Evolutionary conservation across 2,888 invertebrate genomes (phyloP).

Genomic region (Volucella inflata): DNA sequence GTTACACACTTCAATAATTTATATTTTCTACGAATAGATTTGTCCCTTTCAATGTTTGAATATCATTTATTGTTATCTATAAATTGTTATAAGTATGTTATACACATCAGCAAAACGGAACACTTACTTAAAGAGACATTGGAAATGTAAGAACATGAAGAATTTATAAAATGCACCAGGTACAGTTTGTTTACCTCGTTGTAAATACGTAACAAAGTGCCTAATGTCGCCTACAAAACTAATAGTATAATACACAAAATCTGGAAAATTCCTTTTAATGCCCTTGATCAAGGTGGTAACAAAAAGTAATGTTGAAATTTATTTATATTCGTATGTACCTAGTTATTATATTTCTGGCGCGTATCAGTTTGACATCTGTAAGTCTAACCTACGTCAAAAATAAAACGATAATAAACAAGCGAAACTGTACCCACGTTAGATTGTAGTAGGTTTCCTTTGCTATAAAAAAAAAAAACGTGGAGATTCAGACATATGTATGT

Average conservation of each 20-base stretch:
- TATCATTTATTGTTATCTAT: conserved; percentile 40
- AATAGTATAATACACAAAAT: conserved; percentile 8
- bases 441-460: conserved; percentile 17
- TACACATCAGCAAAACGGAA: conserved; percentile 20
- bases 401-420: conserved; percentile 24
- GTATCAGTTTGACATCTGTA: conserved; percentile 56
- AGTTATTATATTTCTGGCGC: conserved; percentile 2
- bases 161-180: conserved; percentile 25
- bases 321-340: background rate
- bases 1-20: background rate
- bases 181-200: conserved; percentile 50
- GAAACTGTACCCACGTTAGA: conserved; percentile 63
- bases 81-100: conserved; percentile 46
- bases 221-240: background rate
- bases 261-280: conserved; percentile 23
- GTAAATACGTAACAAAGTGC: background rate
- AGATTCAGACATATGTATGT: conserved; percentile 3
- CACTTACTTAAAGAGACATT: conserved; percentile 37
- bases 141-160: conserved; percentile 43
- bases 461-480: conserved; percentile 29
- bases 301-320: background rate
- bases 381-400: conserved; percentile 21
- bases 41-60: conserved; percentile 51
- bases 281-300: conserved; percentile 65
- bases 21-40: conserved; percentile 2